Conservation (phyloP, 2,888 invertebrate species). For the Torymus auratus region DNA sequence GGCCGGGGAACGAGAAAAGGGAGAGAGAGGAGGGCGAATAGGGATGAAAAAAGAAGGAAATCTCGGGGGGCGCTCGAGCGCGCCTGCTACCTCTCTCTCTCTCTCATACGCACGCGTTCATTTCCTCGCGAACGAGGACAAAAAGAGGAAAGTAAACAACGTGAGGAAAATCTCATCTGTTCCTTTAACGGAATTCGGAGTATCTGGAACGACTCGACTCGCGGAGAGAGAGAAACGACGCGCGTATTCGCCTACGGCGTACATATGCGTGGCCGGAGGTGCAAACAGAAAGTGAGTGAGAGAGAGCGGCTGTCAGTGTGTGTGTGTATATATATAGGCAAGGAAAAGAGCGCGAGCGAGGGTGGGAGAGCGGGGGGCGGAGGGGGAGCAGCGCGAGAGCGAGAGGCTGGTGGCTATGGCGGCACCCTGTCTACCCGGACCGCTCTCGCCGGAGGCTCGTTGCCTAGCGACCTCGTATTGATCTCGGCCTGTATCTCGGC, state of each 20-base stretch:
- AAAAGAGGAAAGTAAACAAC: constrained; percentile 48
- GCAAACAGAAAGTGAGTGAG: constrained; percentile 64
- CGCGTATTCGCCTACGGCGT: constrained; percentile 18
- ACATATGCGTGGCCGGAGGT: constrained; percentile 25
- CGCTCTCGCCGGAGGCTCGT: constrained; percentile 76
- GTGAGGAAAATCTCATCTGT: constrained; percentile 57
- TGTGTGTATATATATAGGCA: constrained; percentile 61
- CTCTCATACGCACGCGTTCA: constrained; percentile 16
- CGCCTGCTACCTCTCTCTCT: background rate
- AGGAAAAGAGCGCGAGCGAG: background rate
- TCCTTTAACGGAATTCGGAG: constrained; percentile 51
- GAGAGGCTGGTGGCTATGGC: constrained; percentile 74
- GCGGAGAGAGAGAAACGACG: constrained; percentile 16
- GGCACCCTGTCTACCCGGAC: constrained; percentile 81
- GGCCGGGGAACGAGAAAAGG: no score
- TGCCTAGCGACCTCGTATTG: constrained; percentile 77
- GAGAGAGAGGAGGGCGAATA: no score
- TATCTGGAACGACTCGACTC: constrained; percentile 53
- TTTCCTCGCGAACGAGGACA: constrained; percentile 39
- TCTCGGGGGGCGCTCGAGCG: constrained; percentile 18
- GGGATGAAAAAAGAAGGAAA: constrained; percentile 14
- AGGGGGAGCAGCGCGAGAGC: constrained; percentile 62
- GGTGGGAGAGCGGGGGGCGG: background rate
- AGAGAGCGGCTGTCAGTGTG: constrained; percentile 57
- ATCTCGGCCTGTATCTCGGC: constrained; percentile 75